A percentile compares a stretch with the other conserved stretches of the same genome.
phyloP scores from a whole-genome alignment of 2,113 vertebrate species.

The Podarcis cretensis region DNA sequence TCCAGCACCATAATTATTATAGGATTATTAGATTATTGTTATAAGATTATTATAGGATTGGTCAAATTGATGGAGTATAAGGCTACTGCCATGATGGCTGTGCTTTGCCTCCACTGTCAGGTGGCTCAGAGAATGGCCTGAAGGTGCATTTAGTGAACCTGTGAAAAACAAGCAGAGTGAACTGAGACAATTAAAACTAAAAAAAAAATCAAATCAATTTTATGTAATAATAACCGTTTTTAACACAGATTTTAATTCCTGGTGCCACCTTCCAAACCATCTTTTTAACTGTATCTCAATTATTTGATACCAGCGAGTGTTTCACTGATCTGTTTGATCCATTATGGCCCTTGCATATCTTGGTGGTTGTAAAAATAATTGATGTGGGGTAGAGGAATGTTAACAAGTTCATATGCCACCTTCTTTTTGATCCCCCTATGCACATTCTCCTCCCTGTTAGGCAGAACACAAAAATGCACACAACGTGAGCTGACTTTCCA shows the following conservation, averaged over 20 bases:
- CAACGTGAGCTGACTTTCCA: constrained; percentile 45
- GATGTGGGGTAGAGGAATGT: constrained; percentile 77
- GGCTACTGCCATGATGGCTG: too few species aligned
- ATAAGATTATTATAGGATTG: too few species aligned
- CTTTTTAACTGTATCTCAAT: constrained; percentile 58
- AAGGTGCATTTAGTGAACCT: too few species aligned
- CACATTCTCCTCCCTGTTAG: constrained; percentile 41
- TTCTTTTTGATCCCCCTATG: constrained; percentile 64
- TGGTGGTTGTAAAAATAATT: constrained; percentile 74
- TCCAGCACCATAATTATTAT: too few species aligned
- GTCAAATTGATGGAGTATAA: too few species aligned
- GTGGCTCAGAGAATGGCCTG: too few species aligned
- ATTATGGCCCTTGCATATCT: constrained; percentile 41
- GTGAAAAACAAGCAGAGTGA: constrained; percentile 59
- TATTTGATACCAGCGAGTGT: constrained; percentile 51
- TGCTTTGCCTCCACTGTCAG: too few species aligned
- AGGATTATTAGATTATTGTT: too few species aligned
- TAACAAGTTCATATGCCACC: constrained; percentile 79
- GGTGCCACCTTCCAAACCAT: too few species aligned
- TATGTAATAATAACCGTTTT: constrained; percentile 46
- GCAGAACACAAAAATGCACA: constrained; percentile 46
- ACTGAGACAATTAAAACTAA: constrained; percentile 48
- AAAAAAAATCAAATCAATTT: constrained; percentile 34
- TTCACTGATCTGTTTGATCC: constrained; percentile 64
- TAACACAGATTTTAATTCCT: constrained; percentile 33